Percentiles rank a stretch among this genome's conserved stretches.
phyloP scores from a whole-genome alignment of 2,888 invertebrate species.

The Pollenia amentaria region DNA sequence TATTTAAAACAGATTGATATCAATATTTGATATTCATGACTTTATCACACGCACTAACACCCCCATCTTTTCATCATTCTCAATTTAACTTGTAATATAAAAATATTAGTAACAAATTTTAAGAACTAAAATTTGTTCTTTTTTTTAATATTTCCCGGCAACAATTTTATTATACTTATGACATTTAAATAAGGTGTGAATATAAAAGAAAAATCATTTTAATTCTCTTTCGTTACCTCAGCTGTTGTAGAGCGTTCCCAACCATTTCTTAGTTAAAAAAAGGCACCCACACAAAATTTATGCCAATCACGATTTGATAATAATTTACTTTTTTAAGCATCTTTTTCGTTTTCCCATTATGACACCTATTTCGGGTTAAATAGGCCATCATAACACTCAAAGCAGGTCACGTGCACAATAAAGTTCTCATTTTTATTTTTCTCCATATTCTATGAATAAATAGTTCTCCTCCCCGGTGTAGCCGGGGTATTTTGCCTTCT shows the following conservation, averaged over 20 bases:
- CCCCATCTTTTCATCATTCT: conserved; percentile 14
- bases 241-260: neutral
- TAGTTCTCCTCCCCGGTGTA: neutral
- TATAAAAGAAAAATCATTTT: conserved; percentile 55
- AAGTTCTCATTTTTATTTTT: conserved; percentile 64
- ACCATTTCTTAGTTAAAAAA: neutral
- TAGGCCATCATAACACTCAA: conserved; percentile 70
- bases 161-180: conserved; percentile 9
- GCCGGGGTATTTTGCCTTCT: neutral
- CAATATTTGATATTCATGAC: conserved; percentile 4
- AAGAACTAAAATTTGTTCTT: conserved; percentile 16
- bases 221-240: conserved; percentile 19
- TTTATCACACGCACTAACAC: conserved; percentile 10
- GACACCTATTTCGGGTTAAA: conserved; percentile 73
- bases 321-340: conserved; percentile 70
- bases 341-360: conserved; percentile 71
- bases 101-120: conserved; percentile 51
- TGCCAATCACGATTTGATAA: conserved; percentile 74
- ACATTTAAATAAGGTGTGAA: conserved; percentile 57
- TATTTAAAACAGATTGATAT: conserved; percentile 66
- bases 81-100: conserved; percentile 46
- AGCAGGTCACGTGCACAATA: conserved; percentile 72
- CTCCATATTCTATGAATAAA: conserved; percentile 35
- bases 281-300: conserved; percentile 34
- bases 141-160: conserved; percentile 1